phyloP scores from a whole-genome alignment of 2,797 vertebrate species.

The Lepus oiostolus region DNA sequence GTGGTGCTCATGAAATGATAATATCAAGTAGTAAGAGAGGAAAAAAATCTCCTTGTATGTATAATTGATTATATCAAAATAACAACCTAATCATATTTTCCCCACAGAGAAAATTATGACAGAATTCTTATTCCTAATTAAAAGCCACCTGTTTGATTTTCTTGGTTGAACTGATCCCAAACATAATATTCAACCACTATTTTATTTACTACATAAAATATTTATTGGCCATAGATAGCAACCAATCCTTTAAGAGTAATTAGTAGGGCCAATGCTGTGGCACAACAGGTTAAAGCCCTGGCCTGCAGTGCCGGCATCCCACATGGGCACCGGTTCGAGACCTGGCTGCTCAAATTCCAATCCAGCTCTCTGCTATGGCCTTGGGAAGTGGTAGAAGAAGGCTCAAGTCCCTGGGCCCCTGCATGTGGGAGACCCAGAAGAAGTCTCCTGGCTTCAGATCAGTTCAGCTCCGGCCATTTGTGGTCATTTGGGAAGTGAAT shows the following conservation, averaged over 20 bases:
- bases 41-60: slow-evolving; percentile 53
- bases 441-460: too few relatives aligned
- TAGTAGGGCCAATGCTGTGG: not conserved
- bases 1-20: slow-evolving; percentile 17
- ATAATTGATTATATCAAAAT: slow-evolving; percentile 46
- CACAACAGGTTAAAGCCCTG: too few relatives aligned
- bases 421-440: too few relatives aligned
- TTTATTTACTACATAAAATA: slow-evolving; percentile 24
- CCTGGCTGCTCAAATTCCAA: too few relatives aligned
- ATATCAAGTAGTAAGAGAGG: slow-evolving; percentile 35
- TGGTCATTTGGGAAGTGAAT: too few relatives aligned
- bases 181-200: slow-evolving; percentile 35
- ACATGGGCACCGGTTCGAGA: too few relatives aligned
- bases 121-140: slow-evolving; percentile 59
- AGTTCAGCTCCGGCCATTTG: too few relatives aligned
- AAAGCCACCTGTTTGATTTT: not conserved
- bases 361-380: too few relatives aligned
- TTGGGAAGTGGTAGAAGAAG: too few relatives aligned
- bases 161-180: not conserved
- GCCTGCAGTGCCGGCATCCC: too few relatives aligned
- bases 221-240: slow-evolving; percentile 21
- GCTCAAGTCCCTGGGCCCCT: too few relatives aligned
- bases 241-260: not conserved
- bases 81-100: slow-evolving; percentile 37
- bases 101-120: slow-evolving; percentile 32